Evolutionary conservation across 2,113 vertebrate genomes (phyloP), one percentile per base, ranked within the genome.

Genomic region (Patagioenas fasciata): DNA sequence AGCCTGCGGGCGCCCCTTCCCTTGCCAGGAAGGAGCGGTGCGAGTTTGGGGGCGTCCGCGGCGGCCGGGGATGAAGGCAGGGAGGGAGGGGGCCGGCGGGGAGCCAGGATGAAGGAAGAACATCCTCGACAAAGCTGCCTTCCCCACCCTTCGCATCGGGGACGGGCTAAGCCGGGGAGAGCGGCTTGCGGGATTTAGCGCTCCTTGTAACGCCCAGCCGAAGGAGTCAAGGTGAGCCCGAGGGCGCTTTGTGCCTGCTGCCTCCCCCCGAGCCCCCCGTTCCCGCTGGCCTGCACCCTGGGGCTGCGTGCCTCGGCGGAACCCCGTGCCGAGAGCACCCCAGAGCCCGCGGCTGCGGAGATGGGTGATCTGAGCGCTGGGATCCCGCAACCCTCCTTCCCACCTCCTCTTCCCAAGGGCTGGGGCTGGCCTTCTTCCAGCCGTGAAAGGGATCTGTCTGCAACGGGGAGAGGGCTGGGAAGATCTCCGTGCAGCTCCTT

Each of bases 221-320:
- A 29, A 84, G 78, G 91, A 91, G 74, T 71, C 92, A 89, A 70
- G 91, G 90, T 91, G 89, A 97, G 89, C 95, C 93, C 77, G 95
- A 94, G 95, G 96, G 89, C 93, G 69, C 64, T 36, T 2, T 9
- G 21, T 69, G 95, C 66, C 79, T 15, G 31, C 19, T 25, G 48
- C 2, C 60, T 44, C 6, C 31, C 17, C 32, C n/a, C 75, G 17
- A 53, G 0, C 15, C 77, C 67, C 60, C 44, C 42, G 15, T 2
- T 8, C 31, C 34, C 24, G 21, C 26, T 25, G 24, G 12, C 44
- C 65, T 8, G 64, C 75, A 14, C 88, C 57, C 48, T 2, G 89
- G 34, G 60, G 48, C 31, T 54, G 34, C 31, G 4, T 4, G 9
- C 29, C 25, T 0, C 19, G 17, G 38, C 16, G 38, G 31, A 17